These are phyloP conservation scores for Polydrusus tereticollis DNA, from an alignment of 2,888 invertebrate genomes.

Conservation along the genomic window DNA sequence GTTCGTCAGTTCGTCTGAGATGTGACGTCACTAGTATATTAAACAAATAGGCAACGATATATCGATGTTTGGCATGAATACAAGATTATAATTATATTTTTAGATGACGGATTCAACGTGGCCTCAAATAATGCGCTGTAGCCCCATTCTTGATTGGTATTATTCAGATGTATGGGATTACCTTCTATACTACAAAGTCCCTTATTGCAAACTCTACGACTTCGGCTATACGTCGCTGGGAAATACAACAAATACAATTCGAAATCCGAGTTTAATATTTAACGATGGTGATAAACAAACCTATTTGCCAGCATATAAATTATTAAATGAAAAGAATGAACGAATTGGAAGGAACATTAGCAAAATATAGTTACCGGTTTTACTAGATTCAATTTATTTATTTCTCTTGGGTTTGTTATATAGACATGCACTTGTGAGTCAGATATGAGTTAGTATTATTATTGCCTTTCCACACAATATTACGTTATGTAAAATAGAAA, in stretches of 20 bases:
- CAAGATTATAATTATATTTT: slow-evolving; percentile 55
- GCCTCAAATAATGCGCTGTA: slow-evolving; percentile 91
- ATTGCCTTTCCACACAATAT: no score
- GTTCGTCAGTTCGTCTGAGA: no score
- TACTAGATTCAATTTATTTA: background rate
- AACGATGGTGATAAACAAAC: slow-evolving; percentile 64
- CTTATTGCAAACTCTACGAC: slow-evolving; percentile 94
- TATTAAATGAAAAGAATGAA: slow-evolving; percentile 74
- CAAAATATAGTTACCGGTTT: slow-evolving; percentile 30
- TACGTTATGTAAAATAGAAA: no score
- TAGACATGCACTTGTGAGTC: no score
- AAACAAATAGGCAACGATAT: no score
- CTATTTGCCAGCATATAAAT: slow-evolving; percentile 82
- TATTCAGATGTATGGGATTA: slow-evolving; percentile 95
- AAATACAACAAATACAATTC: slow-evolving; percentile 81
- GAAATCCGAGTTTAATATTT: slow-evolving; percentile 79
- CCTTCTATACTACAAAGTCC: slow-evolving; percentile 80
- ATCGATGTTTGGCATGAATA: no score
- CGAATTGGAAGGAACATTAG: slow-evolving; percentile 70
- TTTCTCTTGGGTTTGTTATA: background rate
- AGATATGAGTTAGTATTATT: no score
- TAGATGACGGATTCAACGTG: slow-evolving; percentile 89
- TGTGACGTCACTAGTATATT: no score
- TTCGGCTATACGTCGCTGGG: slow-evolving; percentile 94
- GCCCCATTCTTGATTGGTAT: slow-evolving; percentile 92